Base-by-base conservation (phyloP, 1,140 invertebrate species). In the Ctenoplectra terminalis region DNA sequence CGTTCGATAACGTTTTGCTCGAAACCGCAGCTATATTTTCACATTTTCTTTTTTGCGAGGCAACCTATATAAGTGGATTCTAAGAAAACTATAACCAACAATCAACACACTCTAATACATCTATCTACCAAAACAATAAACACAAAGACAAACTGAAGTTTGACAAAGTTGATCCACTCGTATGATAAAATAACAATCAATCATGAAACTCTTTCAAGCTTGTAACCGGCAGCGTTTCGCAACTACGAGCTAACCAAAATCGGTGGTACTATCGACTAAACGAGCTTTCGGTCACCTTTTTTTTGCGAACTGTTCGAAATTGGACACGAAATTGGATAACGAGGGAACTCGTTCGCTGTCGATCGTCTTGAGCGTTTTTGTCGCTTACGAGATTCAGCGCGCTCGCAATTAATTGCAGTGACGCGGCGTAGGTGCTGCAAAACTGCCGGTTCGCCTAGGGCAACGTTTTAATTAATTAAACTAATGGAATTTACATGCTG, bases 401-500 rank as follows among this genome's bases (percentile, higher is more conserved):
- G n/a, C 11, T 52, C 26, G 50, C 40, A 40, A 67, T 66, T 67
- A 67, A 67, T 56, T 66, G 34, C 23, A 20, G 23, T 56, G 15
- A 50, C 7, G 4, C n/a, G 9, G 56, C 13, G 17, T 29, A 20
- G 34, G 46, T 58, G 40, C 23, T 34, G 29, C 70, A 48, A 69
- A 17, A 40, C n/a, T 20, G 63, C 17, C 23, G 31, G 34, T 11
- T 54, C 43, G 63, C 74, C 50, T 40, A 48, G 31, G 34, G 74
- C 64, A 60, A 75, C 52, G 54, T 83, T 83, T 80, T 72, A 86
- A 83, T 87, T 83, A 86, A 87, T 87, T 58, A 26, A 69, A 66
- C 81, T 83, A 83, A 80, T 83, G 84, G 66, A 84, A 84, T 87
- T 84, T 76, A 77, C 85, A 87, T 87, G 85, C 86, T 79, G 31